A percentile compares a stretch with the other conserved stretches of the same genome.
These are phyloP conservation scores for Sarcophaga rosellei DNA, from an alignment of 2,888 invertebrate genomes.

Conservation along the genomic window DNA sequence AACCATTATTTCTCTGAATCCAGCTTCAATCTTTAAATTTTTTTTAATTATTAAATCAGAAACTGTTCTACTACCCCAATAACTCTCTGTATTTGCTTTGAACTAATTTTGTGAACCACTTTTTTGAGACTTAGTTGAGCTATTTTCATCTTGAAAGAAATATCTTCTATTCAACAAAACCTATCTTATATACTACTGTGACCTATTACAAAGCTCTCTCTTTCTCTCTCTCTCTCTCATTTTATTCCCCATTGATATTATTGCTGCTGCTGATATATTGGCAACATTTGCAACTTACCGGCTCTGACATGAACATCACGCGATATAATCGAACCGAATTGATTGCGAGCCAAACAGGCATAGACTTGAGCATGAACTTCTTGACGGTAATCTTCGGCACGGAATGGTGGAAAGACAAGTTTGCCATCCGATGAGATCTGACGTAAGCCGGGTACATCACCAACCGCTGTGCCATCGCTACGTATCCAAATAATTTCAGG, in stretches of 20 bases:
- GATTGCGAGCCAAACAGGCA: slow-evolving; percentile 94
- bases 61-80: no score
- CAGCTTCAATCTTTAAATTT: no score
- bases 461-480: slow-evolving; percentile 94
- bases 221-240: slow-evolving; percentile 53
- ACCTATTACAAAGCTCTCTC: no score
- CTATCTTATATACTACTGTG: no score
- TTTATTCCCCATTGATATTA: slow-evolving; percentile 18
- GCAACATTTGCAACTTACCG: slow-evolving; percentile 84
- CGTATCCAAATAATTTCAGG: slow-evolving; percentile 97
- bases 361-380: slow-evolving; percentile 97
- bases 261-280: background rate
- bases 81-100: no score
- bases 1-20: no score
- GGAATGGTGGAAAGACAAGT: slow-evolving; percentile 95
- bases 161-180: no score
- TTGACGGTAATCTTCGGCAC: slow-evolving; percentile 95
- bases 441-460: slow-evolving; percentile 93
- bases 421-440: slow-evolving; percentile 95
- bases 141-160: no score
- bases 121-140: no score
- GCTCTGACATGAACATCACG: slow-evolving; percentile 96
- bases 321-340: slow-evolving; percentile 94
- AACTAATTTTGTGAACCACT: no score
- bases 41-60: no score